These are phyloP conservation scores for Drosophila algonquin DNA, from an alignment of 2,888 invertebrate species.

Conservation along the genomic window DNA sequence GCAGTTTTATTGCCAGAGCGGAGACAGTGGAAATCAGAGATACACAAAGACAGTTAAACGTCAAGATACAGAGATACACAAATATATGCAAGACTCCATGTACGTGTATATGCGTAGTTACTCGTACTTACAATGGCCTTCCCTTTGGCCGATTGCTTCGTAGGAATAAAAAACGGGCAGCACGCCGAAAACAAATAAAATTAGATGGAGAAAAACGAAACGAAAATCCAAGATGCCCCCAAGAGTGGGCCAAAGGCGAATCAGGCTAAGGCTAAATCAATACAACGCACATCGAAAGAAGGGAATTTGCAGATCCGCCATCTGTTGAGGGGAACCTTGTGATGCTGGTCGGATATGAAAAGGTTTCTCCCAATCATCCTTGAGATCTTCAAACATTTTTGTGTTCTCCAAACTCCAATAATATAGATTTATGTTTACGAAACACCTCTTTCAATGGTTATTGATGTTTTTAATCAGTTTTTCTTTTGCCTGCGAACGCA, in stretches of 20 bases:
- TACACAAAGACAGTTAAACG: conserved; percentile 20
- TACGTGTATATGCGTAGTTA: conserved; percentile 7
- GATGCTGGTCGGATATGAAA: background rate
- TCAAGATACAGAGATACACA: conserved; percentile 20
- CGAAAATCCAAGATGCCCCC: conserved; percentile 31
- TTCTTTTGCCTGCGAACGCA: background rate
- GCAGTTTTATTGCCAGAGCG: conserved; percentile 34
- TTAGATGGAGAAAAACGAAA: conserved; percentile 48
- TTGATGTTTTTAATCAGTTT: conserved; percentile 26
- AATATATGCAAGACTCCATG: background rate
- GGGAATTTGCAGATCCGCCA: background rate
- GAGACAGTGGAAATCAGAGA: conserved; percentile 29
- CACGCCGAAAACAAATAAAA: conserved; percentile 59
- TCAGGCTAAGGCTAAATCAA: conserved; percentile 21
- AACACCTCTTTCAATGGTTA: background rate
- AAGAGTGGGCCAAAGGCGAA: conserved; percentile 24
- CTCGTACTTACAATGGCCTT: conserved; percentile 6
- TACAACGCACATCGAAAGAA: background rate
- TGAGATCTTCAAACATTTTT: background rate
- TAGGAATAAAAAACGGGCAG: conserved; percentile 33
- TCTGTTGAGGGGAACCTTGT: background rate
- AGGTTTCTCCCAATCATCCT: background rate
- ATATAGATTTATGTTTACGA: background rate
- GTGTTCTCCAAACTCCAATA: background rate
- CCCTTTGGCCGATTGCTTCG: conserved; percentile 41